Evolutionary conservation across 30 jellyfish, hydroid and myxozoan species (phyloP), one percentile per base, ranked within the genome.

Genomic region (Turritopsis dohrnii): DNA sequence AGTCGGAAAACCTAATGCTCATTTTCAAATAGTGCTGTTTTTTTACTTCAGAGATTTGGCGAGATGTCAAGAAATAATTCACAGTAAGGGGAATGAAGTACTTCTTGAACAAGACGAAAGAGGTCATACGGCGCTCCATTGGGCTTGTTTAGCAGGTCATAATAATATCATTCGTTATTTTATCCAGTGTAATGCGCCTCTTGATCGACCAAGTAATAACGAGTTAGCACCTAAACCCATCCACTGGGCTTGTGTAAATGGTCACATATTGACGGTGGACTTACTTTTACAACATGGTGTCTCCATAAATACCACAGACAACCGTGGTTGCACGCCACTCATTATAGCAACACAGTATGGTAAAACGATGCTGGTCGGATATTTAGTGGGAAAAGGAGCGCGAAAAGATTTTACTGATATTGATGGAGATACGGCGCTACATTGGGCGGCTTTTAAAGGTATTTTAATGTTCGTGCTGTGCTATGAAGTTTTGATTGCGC

Each of bases 381-480:
- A 89, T 81, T 85, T 94, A 13, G 85, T 89, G 80, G 97, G 97
- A 7, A 89, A 90, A 84, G 99, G 99, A 28, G 97, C 99, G 19
- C 83, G 96, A 54, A 89, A 89, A 71, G 97, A 94, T 66, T 81
- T 90, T 17, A 87, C 96, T 7, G 99, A 94, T 76, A 75, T 86
- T 28, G 97, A 94, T 89, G 97, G 97, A 18, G 99, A 94, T 66
- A 89, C 83, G 71, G 96, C 97, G 5, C 66, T 94, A 65, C 97
- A 90, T 81, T 94, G 99, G 99, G 99, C 99, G 0, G 89, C 96
- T 21, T 94, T 89, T 75, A 87, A 87, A 86, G 99, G 99, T 94
- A 81, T 28, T 0, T n/a, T n/a, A 7, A 8, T n/a, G 16, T 19
- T 69, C 30, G 9, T 69, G 77, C 77, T 0, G 19, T 54, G n/a